Evolutionary conservation across 2,888 invertebrate genomes (phyloP).

Genomic region (Drosophila maculinotata): DNA sequence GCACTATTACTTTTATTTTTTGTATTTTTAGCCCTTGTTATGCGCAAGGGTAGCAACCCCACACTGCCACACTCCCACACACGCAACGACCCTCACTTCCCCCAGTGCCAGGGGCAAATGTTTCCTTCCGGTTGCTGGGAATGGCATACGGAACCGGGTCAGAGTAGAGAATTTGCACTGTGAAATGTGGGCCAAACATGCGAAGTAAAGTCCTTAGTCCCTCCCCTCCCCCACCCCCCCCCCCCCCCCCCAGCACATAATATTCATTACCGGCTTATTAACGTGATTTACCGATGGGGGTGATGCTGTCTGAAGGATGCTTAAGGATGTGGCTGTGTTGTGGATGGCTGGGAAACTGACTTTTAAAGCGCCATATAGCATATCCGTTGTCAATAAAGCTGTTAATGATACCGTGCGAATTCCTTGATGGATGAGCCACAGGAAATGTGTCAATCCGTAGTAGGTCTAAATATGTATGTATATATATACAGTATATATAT

Average conservation of each 20-base stretch:
- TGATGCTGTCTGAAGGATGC: slow-evolving; percentile 50
- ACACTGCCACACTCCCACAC: slow-evolving; percentile 24
- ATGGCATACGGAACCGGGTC: slow-evolving; percentile 33
- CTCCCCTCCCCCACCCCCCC: slow-evolving; percentile 20
- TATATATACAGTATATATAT: neutral
- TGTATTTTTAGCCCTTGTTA: slow-evolving; percentile 7
- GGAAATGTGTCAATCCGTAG: slow-evolving; percentile 24
- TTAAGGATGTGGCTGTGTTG: slow-evolving; percentile 42
- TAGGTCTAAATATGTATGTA: neutral
- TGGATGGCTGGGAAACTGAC: slow-evolving; percentile 71
- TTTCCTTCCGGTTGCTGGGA: slow-evolving; percentile 66
- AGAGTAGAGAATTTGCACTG: slow-evolving; percentile 27
- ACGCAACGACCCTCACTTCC: slow-evolving; percentile 13
- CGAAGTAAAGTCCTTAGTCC: slow-evolving; percentile 35
- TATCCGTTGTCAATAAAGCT: slow-evolving; percentile 75
- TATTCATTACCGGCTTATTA: slow-evolving; percentile 78
- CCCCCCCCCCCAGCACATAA: slow-evolving; percentile 45
- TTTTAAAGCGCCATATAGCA: slow-evolving; percentile 72
- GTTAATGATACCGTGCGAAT: slow-evolving; percentile 74
- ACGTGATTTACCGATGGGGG: slow-evolving; percentile 77
- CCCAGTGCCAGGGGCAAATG: slow-evolving; percentile 49
- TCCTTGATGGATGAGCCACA: slow-evolving; percentile 62
- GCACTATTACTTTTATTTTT: too few relatives aligned
- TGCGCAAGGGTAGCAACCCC: slow-evolving; percentile 47
- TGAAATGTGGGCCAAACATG: slow-evolving; percentile 79